Evolutionary conservation across 2,888 invertebrate genomes (phyloP).

Genomic region (Agrochola lychnidis): DNA sequence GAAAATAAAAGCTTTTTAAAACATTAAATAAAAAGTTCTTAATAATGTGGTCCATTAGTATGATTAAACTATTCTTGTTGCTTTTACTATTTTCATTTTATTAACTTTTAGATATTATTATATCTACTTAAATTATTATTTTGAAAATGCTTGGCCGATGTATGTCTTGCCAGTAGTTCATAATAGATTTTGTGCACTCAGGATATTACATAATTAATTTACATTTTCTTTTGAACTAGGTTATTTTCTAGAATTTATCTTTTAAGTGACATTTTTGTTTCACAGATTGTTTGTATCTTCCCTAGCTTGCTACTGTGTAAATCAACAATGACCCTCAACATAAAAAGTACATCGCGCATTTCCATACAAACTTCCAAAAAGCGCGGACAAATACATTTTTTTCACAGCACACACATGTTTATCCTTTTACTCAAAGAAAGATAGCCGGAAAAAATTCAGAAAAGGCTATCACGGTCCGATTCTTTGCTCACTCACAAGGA

Average conservation of each 20-base stretch:
- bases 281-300: not conserved
- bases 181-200: constrained; percentile 9
- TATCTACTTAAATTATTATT: not conserved
- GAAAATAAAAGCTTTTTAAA: constrained; percentile 13
- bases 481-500: constrained; percentile 62
- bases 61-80: not conserved
- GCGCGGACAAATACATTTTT: constrained; percentile 46
- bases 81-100: constrained; percentile 5
- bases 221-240: not conserved
- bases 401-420: constrained; percentile 77
- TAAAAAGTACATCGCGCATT: constrained; percentile 30
- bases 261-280: not conserved
- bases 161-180: not conserved
- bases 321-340: constrained; percentile 19
- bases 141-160: not conserved
- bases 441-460: constrained; percentile 83
- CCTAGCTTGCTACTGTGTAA: not conserved
- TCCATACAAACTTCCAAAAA: constrained; percentile 45
- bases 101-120: not conserved
- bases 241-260: not conserved
- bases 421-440: constrained; percentile 82
- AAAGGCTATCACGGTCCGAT: constrained; percentile 83
- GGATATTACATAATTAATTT: not conserved
- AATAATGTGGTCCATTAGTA: not conserved
- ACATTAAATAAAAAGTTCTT: not conserved